A percentile compares a stretch with the other conserved stretches of the same genome.
Evolutionary conservation across 2,888 invertebrate species (phyloP).

Genomic region (Caenorhabditis afra): DNA sequence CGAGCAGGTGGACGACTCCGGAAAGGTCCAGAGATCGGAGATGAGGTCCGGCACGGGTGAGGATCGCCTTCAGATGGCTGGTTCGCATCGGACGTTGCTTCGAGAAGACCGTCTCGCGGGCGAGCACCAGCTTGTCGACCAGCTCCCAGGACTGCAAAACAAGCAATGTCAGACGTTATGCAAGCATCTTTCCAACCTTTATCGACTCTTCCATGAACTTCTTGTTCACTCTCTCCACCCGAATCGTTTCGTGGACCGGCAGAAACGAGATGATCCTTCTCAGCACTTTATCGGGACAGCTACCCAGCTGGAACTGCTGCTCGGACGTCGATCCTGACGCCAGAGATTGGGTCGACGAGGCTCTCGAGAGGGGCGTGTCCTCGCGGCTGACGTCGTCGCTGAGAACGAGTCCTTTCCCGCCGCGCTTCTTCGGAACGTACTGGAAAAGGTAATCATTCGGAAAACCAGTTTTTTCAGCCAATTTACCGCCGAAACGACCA

Average conservation of each 20-base stretch:
- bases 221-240: slow-evolving; percentile 79
- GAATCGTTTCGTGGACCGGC: slow-evolving; percentile 74
- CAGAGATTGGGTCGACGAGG: slow-evolving; percentile 75
- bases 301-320: slow-evolving; percentile 66
- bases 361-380: slow-evolving; percentile 69
- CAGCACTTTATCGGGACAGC: slow-evolving; percentile 69
- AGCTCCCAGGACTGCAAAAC: slow-evolving; percentile 73
- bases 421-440: slow-evolving; percentile 68
- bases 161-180: too few species aligned
- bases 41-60: slow-evolving; percentile 63
- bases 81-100: slow-evolving; percentile 74
- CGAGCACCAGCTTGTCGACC: slow-evolving; percentile 64
- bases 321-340: slow-evolving; percentile 56
- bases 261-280: slow-evolving; percentile 73
- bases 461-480: too few species aligned
- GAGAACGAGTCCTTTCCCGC: slow-evolving; percentile 70
- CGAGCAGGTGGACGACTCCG: slow-evolving; percentile 75
- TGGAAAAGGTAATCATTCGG: slow-evolving; percentile 9
- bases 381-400: slow-evolving; percentile 60
- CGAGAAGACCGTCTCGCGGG: slow-evolving; percentile 70
- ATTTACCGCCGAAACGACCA: slow-evolving; percentile 72
- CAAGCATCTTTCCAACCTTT: slow-evolving; percentile 57
- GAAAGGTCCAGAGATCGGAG: slow-evolving; percentile 74
- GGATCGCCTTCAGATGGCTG: slow-evolving; percentile 68
- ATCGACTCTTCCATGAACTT: slow-evolving; percentile 77